Evolutionary conservation across 2,113 vertebrate species (phyloP), one percentile per base, ranked within the genome.

Genomic region (Serinus canaria): DNA sequence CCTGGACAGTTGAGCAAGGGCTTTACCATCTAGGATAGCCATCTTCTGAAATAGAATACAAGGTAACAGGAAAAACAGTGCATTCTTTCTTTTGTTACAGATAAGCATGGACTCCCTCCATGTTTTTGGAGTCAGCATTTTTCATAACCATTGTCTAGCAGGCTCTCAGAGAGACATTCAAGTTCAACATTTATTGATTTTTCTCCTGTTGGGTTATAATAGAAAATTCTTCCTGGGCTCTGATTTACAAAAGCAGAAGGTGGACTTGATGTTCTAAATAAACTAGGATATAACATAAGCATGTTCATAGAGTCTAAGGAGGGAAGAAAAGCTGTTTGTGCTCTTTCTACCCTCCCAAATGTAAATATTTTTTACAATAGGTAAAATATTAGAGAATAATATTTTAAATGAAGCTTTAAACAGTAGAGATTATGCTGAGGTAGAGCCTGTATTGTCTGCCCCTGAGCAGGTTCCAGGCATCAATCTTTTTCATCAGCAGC

Each of bases 121-220:
- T 86, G 73, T 81, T 84, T 47, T 41, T 79, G 17, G 27, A 85
- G 82, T 95, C 94, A 96, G 90, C 92, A 93, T 95, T 97, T 94
- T 96, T 96, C 75, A 72, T 92, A 80, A 81, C 37, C 22, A n/a
- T 89, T 90, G 53, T 86, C 75, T 89, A 94, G 60, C 27, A 92
- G 56, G 63, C 43, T 74, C n/a, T 84, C 55, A 88, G 62, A 94
- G 55, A 91, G 31, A 89, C 30, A 67, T 41, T 76, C 83, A 80
- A 80, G 86, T 70, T 94, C 69, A 96, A 89, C 27, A 5, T 41
- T 58, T 93, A 96, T 92, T 91, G 91, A 96, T 91, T 91, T 89
- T 84, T 86, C n/a, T 86, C 22, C 46, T 52, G 14, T 88, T 93
- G 39, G 19, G 56, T 86, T 95, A 50, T 87, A 87, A 89, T 60